phyloP scores from a whole-genome alignment of 2,113 vertebrate genomes.

The Laticauda colubrina region DNA sequence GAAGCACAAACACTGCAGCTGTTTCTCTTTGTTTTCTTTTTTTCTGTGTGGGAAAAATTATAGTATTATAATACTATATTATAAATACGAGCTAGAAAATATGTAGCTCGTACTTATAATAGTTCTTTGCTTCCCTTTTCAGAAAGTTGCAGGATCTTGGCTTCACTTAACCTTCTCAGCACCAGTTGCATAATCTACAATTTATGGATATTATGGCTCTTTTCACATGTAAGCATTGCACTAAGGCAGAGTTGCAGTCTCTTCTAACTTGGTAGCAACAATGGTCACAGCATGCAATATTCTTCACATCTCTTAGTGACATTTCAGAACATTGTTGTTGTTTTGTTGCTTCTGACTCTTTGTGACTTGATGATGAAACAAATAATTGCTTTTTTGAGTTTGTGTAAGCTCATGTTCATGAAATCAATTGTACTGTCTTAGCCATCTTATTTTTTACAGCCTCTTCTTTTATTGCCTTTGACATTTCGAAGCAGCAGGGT shows the following conservation, averaged over 20 bases:
- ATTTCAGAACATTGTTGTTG: background rate
- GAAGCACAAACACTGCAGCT: conserved; percentile 64
- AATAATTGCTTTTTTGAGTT: background rate
- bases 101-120: conserved; percentile 46
- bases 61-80: too few relatives aligned
- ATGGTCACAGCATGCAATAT: background rate
- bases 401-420: background rate
- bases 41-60: conserved; percentile 35
- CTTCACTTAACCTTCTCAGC: conserved; percentile 26
- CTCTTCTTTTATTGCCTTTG: background rate
- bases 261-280: background rate
- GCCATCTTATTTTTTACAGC: background rate
- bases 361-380: background rate
- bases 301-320: background rate
- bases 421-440: background rate
- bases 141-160: conserved; percentile 44
- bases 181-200: conserved; percentile 14
- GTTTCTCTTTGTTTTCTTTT: conserved; percentile 38
- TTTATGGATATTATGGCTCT: background rate
- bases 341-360: background rate
- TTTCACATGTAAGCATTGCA: background rate
- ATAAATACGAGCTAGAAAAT: conserved; percentile 28
- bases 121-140: conserved; percentile 54
- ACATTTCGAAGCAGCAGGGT: background rate
- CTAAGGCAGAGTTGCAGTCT: background rate